Evolutionary conservation across 2,113 vertebrate species (phyloP), one percentile per base, ranked within the genome.

Genomic region (Bucco capensis): DNA sequence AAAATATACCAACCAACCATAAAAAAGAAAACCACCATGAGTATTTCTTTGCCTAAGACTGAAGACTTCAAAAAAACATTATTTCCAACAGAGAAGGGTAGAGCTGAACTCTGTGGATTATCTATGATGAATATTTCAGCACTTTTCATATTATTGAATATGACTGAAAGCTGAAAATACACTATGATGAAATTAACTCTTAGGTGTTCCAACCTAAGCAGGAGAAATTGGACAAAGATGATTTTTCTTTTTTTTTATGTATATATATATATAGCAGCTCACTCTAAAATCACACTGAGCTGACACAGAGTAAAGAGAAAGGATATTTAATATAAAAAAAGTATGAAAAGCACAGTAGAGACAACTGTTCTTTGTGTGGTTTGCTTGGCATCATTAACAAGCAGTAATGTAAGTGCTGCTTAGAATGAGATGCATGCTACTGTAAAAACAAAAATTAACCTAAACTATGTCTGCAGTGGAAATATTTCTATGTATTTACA

Each of bases 401-500:
- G 8, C 22, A 78, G 15, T 49, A 92, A 65, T 75, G 30, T 50
- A 70, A 78, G 51, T 53, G 12, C 3, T 93, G 67, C 10, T 22
- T 66, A 66, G 16, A 72, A 16, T 42, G 15, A 81, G 31, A 35
- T 28, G 5, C 19, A 33, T 66, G 44, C 12, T 33, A 72, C 30
- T 51, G 12, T n/a, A 76, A 69, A 25, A 78, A 75, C 25, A 58
- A 89, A 47, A 51, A 27, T 50, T 42, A 30, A 73, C 21, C 38
- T 86, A 54, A 76, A 79, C 77, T 60, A 60, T 74, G 14, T 77
- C 38, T 79, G 67, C 46, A 46, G 4, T 60, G 19, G 22, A 93
- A 95, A 78, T 89, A 56, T 72, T 75, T 75, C 13, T 62, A 87
- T 92, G 61, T 83, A 81, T 86, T 88, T 58, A 35, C 49, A 69